Evolutionary conservation across 2,888 invertebrate genomes (phyloP), one percentile per base, ranked within the genome.

Genomic region (Fabriciana adippe): DNA sequence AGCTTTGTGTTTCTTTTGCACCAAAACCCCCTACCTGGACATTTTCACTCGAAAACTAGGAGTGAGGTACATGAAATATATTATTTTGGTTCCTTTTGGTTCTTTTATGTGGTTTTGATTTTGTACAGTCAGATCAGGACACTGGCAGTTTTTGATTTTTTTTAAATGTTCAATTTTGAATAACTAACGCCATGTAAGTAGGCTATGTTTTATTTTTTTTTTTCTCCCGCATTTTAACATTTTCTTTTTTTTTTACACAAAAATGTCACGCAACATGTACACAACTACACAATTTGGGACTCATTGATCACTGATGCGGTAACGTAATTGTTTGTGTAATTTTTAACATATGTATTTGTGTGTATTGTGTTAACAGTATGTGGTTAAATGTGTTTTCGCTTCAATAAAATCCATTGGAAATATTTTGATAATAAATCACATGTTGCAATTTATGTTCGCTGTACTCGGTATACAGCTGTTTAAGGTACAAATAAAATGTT

Each of bases 401-500:
- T 98, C 98, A 81, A 96, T 99, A 85, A 98, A 97, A 94, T 98
- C 98, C 81, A 99, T 99, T 93, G 99, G 99, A 89, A 99, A 99
- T 94, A 99, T 99, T 92, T 98, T 99, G 95, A 94, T 99, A 94
- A 99, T 99, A 93, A 99, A 99, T 91, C 98, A 98, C 94, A 97
- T 99, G 92, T 97, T 99, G 89, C 97, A 99, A 95, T 99, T 99
- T 94, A 99, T 99, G 99, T 99, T 99, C 93, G 98, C 99, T 93
- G 99, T 99, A 88, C 98, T 99, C 92, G 99, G 99, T 92, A 98
- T 99, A 86, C 99, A 99, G 93, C 96, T 99, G 81, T 99, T 99
- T 94, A 99, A 99, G 96, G 97, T 76, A 59, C 15, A 47, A 11
- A 14, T 4, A 26, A 26, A 26, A 26, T 26, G 26, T 26, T 26